Conservation (phyloP, 2,113 vertebrate species). For the Aix galericulata region DNA sequence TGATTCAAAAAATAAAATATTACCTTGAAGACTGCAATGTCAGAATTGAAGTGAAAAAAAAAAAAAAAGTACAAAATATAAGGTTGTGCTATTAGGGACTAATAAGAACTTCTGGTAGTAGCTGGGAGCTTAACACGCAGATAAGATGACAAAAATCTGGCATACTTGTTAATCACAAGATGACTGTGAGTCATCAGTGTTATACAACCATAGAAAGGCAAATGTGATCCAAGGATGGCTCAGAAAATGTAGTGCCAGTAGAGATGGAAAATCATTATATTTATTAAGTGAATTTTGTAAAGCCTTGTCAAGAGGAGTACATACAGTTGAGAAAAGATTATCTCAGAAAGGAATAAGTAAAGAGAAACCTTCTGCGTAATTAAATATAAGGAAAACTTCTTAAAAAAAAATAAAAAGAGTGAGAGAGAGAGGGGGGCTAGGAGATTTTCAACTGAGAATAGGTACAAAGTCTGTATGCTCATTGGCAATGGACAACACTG, state of each 20-base stretch:
- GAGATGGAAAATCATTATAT: neutral
- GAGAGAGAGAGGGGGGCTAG: accelerated
- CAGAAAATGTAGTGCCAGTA: neutral
- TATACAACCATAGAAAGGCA: neutral
- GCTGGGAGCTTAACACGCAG: neutral
- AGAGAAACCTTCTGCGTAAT: neutral
- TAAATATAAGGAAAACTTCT: neutral
- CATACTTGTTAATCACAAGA: neutral
- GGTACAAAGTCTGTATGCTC: neutral
- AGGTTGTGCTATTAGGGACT: neutral
- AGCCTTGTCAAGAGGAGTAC: neutral
- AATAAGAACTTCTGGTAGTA: neutral
- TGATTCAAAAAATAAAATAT: neutral
- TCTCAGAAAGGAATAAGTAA: neutral
- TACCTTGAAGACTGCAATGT: neutral
- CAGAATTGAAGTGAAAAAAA: neutral
- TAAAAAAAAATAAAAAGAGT: neutral
- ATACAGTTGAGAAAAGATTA: neutral
- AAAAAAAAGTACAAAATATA: neutral
- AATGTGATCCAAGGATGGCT: neutral
- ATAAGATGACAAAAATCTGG: neutral
- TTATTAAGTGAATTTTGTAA: neutral
- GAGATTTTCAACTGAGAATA: neutral
- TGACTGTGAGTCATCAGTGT: neutral
- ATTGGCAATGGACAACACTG: neutral